A percentile compares a stretch with the other conserved stretches of the same genome.
Conservation (phyloP, 1,140 invertebrate species). For the Cydia fagiglandana region DNA sequence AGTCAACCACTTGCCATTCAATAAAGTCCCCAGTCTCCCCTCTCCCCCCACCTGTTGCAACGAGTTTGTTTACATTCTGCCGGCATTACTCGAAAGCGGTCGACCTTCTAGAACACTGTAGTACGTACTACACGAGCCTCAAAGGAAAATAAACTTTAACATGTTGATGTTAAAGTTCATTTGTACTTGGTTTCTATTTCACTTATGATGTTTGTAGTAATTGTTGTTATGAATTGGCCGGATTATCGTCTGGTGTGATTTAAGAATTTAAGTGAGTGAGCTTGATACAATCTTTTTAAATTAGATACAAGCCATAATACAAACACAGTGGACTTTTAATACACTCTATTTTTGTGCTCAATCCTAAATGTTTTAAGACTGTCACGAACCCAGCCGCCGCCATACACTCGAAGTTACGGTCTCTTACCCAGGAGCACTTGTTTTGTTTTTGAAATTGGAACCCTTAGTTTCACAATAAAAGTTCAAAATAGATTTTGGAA, state of each 20-base stretch:
- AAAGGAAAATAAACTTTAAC: not conserved
- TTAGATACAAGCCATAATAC: not conserved
- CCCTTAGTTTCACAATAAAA: no score
- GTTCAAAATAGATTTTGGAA: no score
- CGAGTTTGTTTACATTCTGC: slow-evolving; percentile 27
- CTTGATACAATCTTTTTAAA: slow-evolving; percentile 17
- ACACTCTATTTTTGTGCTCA: no score
- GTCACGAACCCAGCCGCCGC: no score
- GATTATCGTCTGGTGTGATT: slow-evolving; percentile 23
- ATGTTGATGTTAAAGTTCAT: not conserved
- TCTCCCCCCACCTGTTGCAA: slow-evolving; percentile 24
- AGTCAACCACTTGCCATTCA: not conserved
- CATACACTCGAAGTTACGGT: no score
- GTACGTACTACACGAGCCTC: not conserved
- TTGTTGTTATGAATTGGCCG: slow-evolving; percentile 13
- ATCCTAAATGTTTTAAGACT: no score
- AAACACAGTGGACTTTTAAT: not conserved
- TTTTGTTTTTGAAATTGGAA: no score
- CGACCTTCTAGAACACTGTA: slow-evolving; percentile 1
- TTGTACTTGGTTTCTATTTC: not conserved
- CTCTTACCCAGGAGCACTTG: no score
- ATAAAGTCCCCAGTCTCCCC: not conserved
- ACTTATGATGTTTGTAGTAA: not conserved
- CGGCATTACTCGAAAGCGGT: slow-evolving; percentile 18
- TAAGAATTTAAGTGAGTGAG: slow-evolving; percentile 13